Conservation (phyloP, 2,113 vertebrate species). For the Aix galericulata region DNA sequence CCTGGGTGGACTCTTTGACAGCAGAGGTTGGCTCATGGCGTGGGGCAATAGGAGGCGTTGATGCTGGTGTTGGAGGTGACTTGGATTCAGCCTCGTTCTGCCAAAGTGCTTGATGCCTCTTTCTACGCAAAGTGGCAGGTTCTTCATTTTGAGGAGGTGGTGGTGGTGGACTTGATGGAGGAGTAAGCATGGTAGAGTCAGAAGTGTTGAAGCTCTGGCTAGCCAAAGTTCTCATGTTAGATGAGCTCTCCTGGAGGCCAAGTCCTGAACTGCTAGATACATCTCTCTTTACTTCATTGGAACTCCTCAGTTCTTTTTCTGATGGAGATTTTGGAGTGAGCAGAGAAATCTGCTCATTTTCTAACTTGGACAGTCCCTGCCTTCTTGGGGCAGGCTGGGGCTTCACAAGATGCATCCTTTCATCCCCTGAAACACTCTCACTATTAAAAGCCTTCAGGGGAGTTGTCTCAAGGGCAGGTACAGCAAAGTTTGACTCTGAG, state of each 20-base stretch:
- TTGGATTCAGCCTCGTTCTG: constrained; percentile 69
- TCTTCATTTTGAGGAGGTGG: constrained; percentile 91
- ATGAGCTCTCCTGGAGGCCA: constrained; percentile 89
- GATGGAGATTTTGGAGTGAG: constrained; percentile 80
- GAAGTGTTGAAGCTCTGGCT: constrained; percentile 92
- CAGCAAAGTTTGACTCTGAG: constrained; percentile 72
- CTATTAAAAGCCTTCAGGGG: constrained; percentile 72
- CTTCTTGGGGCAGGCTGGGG: constrained; percentile 79
- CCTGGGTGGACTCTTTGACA: constrained; percentile 71
- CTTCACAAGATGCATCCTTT: constrained; percentile 72
- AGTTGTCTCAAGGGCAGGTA: constrained; percentile 57
- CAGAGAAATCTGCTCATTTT: constrained; percentile 79
- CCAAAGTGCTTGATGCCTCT: constrained; percentile 80
- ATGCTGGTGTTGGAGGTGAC: constrained; percentile 45
- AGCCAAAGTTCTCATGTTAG: constrained; percentile 83
- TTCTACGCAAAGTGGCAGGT: constrained; percentile 84
- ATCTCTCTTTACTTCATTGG: constrained; percentile 80
- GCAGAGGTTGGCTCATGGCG: constrained; percentile 23
- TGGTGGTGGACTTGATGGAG: constrained; percentile 93
- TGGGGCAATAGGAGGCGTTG: not conserved
- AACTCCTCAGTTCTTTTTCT: constrained; percentile 77
- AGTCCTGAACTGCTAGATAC: constrained; percentile 91
- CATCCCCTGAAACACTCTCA: constrained; percentile 74
- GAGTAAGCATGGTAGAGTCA: constrained; percentile 93
- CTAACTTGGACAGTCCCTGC: constrained; percentile 79